These are phyloP conservation scores for Tineola bisselliella DNA, from an alignment of 2,888 invertebrate genomes.

Conservation along the genomic window DNA sequence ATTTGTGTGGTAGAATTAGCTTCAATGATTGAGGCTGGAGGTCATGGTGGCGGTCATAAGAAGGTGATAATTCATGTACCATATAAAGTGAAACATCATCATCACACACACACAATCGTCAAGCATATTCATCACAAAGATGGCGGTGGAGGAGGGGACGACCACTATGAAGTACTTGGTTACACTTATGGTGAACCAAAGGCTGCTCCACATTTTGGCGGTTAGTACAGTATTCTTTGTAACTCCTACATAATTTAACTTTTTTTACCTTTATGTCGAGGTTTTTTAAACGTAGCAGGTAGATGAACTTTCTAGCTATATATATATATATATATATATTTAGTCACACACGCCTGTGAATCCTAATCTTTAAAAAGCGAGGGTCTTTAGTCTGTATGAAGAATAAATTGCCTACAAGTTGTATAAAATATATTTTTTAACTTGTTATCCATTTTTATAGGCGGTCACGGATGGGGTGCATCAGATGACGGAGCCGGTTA, in stretches of 20 bases:
- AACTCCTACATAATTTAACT: too few relatives aligned
- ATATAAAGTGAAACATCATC: slow-evolving; percentile 77
- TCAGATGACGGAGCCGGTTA: slow-evolving; percentile 46
- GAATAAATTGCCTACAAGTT: too few relatives aligned
- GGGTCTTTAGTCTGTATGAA: too few relatives aligned
- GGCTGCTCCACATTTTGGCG: slow-evolving; percentile 17
- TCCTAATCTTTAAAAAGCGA: too few relatives aligned
- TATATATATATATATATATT: too few relatives aligned
- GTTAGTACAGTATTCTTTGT: too few relatives aligned
- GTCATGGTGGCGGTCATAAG: slow-evolving; percentile 68
- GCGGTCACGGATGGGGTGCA: slow-evolving; percentile 49
- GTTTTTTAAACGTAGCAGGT: too few relatives aligned
- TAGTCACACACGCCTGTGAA: too few relatives aligned
- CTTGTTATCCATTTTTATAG: slow-evolving; percentile 28
- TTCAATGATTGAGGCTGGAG: slow-evolving; percentile 46
- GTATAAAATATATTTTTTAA: neutral
- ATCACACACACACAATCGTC: slow-evolving; percentile 81
- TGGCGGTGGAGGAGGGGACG: slow-evolving; percentile 64
- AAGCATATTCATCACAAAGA: slow-evolving; percentile 76
- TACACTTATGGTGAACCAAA: slow-evolving; percentile 74
- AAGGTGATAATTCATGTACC: slow-evolving; percentile 84
- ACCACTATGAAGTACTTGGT: slow-evolving; percentile 74
- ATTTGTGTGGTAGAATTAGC: slow-evolving; percentile 46
- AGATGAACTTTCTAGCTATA: too few relatives aligned
- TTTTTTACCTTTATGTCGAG: too few relatives aligned